phyloP scores from a whole-genome alignment of 2,888 invertebrate genomes.

The Synanthedon andrenaeformis region DNA sequence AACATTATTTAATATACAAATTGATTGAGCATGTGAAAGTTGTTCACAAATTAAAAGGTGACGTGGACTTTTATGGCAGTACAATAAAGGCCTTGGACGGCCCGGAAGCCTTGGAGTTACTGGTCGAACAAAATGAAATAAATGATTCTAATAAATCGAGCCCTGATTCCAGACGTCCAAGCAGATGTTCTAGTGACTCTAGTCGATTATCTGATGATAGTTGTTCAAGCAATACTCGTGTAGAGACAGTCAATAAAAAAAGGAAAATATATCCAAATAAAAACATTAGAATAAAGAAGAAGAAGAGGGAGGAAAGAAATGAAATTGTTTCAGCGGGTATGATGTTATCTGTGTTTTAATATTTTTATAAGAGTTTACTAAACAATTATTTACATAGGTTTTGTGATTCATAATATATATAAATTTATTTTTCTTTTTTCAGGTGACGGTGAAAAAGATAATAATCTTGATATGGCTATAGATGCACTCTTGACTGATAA shows the following conservation, averaged over 20 bases:
- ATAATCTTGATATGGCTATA: slow-evolving; percentile 16
- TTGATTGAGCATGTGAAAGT: slow-evolving; percentile 75
- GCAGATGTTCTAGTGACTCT: slow-evolving; percentile 58
- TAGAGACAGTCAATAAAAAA: slow-evolving; percentile 39
- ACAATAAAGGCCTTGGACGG: slow-evolving; percentile 60
- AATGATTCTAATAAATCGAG: slow-evolving; percentile 33
- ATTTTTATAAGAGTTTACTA: not conserved
- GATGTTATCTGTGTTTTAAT: slow-evolving; percentile 1
- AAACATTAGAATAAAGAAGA: slow-evolving; percentile 28
- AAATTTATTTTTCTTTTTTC: slow-evolving; percentile 13
- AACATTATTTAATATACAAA: slow-evolving; percentile 74
- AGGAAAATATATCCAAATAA: slow-evolving; percentile 37
- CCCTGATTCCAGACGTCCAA: slow-evolving; percentile 46
- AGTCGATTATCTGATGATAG: slow-evolving; percentile 59
- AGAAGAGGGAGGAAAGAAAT: not conserved
- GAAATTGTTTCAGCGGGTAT: slow-evolving; percentile 28
- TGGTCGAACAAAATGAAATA: slow-evolving; percentile 28
- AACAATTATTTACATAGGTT: not conserved
- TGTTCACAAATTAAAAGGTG: slow-evolving; percentile 71
- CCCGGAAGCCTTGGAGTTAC: slow-evolving; percentile 36
- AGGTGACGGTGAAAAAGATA: slow-evolving; percentile 30
- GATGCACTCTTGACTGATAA: slow-evolving; percentile 20
- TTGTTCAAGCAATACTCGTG: slow-evolving; percentile 41
- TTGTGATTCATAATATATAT: not conserved
- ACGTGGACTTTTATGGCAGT: slow-evolving; percentile 61